Evolutionary conservation across 35 echinoderm and acorn worm genomes (phyloP).

Genomic region (Apostichopus parvimensis): DNA sequence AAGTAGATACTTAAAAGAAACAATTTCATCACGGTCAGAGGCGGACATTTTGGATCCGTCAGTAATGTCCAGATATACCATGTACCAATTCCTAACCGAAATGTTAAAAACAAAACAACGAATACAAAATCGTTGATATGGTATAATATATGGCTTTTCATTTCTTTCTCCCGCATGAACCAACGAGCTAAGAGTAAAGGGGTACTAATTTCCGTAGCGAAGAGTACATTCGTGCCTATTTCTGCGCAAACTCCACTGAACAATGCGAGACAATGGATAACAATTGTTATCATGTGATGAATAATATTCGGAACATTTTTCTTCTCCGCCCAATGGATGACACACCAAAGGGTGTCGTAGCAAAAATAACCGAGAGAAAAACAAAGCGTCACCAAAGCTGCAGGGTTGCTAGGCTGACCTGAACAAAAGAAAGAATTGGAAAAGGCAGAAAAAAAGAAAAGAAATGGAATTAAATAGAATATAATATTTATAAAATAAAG

Average conservation of each 20-base stretch:
- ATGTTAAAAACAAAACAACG: background rate
- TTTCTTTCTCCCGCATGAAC: conserved; percentile 6
- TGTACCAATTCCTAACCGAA: conserved; percentile 1
- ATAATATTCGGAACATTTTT: background rate
- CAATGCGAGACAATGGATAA: background rate
- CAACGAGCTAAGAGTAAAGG: background rate
- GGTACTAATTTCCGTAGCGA: background rate
- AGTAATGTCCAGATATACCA: conserved; percentile 13
- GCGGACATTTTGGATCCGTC: background rate
- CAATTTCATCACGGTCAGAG: background rate
- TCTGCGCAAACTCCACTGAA: conserved; percentile 2
- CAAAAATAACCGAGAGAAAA: conserved; percentile 3
- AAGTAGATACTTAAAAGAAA: background rate
- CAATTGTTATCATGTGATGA: background rate
- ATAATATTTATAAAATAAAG: too few relatives aligned
- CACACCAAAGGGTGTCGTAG: conserved; percentile 5
- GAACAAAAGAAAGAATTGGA: background rate
- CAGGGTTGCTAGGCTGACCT: background rate
- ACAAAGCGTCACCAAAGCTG: background rate
- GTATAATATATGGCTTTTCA: background rate
- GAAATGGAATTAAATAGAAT: too few relatives aligned
- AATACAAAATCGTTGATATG: conserved; percentile 27
- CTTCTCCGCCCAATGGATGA: background rate
- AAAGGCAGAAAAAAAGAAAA: too few relatives aligned
- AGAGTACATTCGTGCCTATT: background rate